A percentile compares a stretch with the other conserved stretches of the same genome.
Evolutionary conservation across 2,888 invertebrate genomes (phyloP).

Genomic region (Heliconius erato): DNA sequence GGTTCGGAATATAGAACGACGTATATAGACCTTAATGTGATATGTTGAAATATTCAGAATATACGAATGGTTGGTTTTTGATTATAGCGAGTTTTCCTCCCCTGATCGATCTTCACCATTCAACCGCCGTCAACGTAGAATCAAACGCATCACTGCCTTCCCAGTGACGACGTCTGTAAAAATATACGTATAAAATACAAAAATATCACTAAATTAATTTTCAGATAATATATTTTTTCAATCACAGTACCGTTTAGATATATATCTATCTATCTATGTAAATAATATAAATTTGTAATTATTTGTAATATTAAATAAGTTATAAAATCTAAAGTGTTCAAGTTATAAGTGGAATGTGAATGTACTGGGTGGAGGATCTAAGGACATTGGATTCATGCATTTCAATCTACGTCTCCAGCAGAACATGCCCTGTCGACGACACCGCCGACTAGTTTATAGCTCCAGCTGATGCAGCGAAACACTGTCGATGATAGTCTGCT

Average conservation of each 20-base stretch:
- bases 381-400: slow-evolving; percentile 65
- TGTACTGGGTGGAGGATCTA: slow-evolving; percentile 43
- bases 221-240: slow-evolving; percentile 15
- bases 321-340: slow-evolving; percentile 46
- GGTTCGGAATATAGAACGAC: not conserved
- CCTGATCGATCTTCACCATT: slow-evolving; percentile 66
- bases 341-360: slow-evolving; percentile 50
- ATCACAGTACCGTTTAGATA: not conserved
- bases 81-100: slow-evolving; percentile 49
- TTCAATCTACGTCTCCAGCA: slow-evolving; percentile 59
- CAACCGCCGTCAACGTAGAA: slow-evolving; percentile 61
- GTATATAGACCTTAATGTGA: not conserved
- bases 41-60: slow-evolving; percentile 13
- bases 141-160: slow-evolving; percentile 55
- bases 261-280: not conserved
- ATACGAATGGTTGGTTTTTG: slow-evolving; percentile 26
- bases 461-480: slow-evolving; percentile 78
- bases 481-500: slow-evolving; percentile 86
- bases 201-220: not conserved
- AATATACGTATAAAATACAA: not conserved
- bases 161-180: slow-evolving; percentile 3
- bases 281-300: not conserved
- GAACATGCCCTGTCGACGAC: slow-evolving; percentile 78
- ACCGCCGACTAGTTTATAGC: slow-evolving; percentile 77
- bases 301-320: slow-evolving; percentile 27